phyloP scores from a whole-genome alignment of 2,888 invertebrate genomes.

The Mesoligia furuncula region DNA sequence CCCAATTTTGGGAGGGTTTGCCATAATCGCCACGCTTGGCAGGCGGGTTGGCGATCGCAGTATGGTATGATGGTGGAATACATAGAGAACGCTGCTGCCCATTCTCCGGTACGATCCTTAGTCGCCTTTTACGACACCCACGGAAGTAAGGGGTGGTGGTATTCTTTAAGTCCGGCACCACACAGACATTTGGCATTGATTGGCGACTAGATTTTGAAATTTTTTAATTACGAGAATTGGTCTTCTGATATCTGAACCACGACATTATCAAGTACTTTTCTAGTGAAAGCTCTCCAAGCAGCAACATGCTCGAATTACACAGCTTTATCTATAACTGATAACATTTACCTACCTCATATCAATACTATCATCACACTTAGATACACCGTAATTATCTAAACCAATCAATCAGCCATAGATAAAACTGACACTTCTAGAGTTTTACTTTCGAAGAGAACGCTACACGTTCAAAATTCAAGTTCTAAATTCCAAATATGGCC shows the following conservation, averaged over 20 bases:
- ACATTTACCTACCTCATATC: constrained; percentile 35
- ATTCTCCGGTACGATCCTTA: too few species aligned
- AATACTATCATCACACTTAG: constrained; percentile 41
- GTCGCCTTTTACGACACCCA: too few species aligned
- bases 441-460: constrained; percentile 66
- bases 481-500: constrained; percentile 62
- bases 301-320: constrained; percentile 39
- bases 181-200: too few species aligned
- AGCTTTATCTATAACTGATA: constrained; percentile 57
- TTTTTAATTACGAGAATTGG: neutral
- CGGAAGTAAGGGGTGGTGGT: too few species aligned
- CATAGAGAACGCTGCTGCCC: too few species aligned
- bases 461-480: constrained; percentile 63
- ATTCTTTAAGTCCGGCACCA: too few species aligned
- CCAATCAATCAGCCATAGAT: constrained; percentile 70
- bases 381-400: constrained; percentile 61
- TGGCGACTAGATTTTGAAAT: too few species aligned
- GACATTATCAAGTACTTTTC: constrained; percentile 10
- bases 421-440: constrained; percentile 69
- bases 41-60: too few species aligned
- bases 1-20: too few species aligned
- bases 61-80: too few species aligned
- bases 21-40: too few species aligned
- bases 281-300: constrained; percentile 35
- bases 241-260: constrained; percentile 3